Conservation (phyloP, 2,888 invertebrate species). For the Griposia aprilina region DNA sequence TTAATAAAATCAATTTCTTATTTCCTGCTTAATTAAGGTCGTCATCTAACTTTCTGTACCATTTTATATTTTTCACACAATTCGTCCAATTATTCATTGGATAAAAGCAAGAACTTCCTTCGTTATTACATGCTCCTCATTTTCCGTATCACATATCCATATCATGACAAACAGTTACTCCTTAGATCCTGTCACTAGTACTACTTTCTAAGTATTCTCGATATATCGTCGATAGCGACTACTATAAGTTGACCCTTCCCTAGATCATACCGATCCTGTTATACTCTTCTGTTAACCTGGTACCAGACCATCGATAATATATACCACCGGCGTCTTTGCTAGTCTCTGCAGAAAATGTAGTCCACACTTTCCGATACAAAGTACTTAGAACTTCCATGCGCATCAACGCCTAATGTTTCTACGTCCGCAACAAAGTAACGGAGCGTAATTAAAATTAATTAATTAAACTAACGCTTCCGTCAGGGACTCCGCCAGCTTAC, state of each 20-base stretch:
- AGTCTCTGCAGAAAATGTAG: too few species aligned
- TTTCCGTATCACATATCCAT: neutral
- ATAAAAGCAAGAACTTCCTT: neutral
- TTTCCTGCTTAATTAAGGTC: neutral
- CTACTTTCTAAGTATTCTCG: neutral
- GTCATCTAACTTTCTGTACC: neutral
- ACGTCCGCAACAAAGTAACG: neutral
- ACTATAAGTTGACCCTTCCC: neutral
- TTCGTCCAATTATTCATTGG: neutral
- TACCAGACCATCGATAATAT: neutral
- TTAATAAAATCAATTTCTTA: neutral
- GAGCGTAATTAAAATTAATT: neutral
- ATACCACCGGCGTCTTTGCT: neutral
- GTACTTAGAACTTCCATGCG: neutral
- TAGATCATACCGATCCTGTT: neutral
- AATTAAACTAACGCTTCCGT: too few species aligned
- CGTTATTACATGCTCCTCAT: neutral
- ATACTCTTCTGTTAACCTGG: neutral
- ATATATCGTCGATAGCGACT: too few species aligned
- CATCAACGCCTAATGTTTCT: neutral
- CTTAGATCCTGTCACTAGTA: too few species aligned
- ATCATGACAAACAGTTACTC: neutral
- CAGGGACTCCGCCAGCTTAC: neutral
- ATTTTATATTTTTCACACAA: neutral
- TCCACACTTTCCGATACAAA: neutral